These are phyloP conservation scores for Sisyra terminalis DNA, from an alignment of 2,888 invertebrate species.

Conservation along the genomic window DNA sequence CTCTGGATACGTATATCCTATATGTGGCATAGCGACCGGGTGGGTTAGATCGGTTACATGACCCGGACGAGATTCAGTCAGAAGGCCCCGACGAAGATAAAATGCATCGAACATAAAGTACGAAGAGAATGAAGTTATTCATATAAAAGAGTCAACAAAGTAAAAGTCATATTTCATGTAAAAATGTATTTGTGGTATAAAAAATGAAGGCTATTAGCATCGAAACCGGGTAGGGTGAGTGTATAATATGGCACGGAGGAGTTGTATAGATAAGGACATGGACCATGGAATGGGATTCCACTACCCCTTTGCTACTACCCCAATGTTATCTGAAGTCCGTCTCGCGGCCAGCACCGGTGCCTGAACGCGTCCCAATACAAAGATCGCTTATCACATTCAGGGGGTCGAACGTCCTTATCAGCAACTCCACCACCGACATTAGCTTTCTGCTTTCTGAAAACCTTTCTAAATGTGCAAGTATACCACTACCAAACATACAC, in stretches of 20 bases:
- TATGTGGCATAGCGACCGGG: too few species aligned
- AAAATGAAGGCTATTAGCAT: constrained; percentile 8
- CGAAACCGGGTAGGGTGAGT: constrained; percentile 1
- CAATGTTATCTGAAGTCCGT: too few species aligned
- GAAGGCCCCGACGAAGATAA: too few species aligned
- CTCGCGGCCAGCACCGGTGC: background rate
- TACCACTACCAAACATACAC: too few species aligned
- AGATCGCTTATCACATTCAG: constrained; percentile 5
- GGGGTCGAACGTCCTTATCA: background rate
- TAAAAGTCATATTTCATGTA: constrained; percentile 8
- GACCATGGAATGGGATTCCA: too few species aligned
- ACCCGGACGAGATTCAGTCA: too few species aligned
- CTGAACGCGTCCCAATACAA: constrained; percentile 6
- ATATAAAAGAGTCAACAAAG: constrained; percentile 7
- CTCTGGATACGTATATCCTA: too few species aligned
- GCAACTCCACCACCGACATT: constrained; percentile 4
- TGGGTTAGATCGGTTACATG: too few species aligned
- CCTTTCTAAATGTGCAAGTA: constrained; percentile 6
- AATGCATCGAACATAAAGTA: too few species aligned
- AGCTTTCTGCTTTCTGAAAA: constrained; percentile 5
- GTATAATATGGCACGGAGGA: too few species aligned
- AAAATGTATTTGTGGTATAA: constrained; percentile 5
- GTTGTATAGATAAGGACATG: too few species aligned
- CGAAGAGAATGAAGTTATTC: background rate
- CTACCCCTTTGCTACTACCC: too few species aligned